Percentiles rank a stretch among this genome's conserved stretches.
Conservation (phyloP, 2,113 vertebrate genomes). For the Amblyopsis rosae region DNA sequence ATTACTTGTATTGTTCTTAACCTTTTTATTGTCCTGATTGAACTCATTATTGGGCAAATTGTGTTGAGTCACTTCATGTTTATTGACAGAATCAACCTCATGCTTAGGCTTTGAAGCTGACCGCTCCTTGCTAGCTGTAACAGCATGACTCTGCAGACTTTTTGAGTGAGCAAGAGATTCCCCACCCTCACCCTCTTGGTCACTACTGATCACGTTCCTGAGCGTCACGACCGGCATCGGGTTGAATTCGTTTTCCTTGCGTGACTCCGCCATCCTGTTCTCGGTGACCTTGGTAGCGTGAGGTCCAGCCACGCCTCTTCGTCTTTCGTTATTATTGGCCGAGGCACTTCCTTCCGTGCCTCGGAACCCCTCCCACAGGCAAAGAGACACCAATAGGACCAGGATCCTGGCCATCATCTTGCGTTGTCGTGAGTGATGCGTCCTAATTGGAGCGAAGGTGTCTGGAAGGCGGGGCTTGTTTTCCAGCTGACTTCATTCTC, state of each 20-base stretch:
- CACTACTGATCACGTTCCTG: conserved; percentile 65
- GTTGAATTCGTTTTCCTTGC: conserved; percentile 66
- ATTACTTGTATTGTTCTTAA: conserved; percentile 65
- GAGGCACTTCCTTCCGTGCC: conserved; percentile 17
- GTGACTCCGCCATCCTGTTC: conserved; percentile 57
- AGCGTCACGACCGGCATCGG: conserved; percentile 62
- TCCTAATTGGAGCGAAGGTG: conserved; percentile 66
- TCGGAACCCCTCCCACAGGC: conserved; percentile 61
- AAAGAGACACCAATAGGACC: conserved; percentile 68
- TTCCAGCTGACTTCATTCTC: conserved; percentile 77
- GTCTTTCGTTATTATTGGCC: conserved; percentile 59
- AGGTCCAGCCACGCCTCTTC: conserved; percentile 65
- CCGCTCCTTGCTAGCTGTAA: conserved; percentile 48
- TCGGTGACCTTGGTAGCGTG: conserved; percentile 50
- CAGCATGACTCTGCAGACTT: conserved; percentile 49
- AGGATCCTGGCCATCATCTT: conserved; percentile 72
- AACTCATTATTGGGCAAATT: conserved; percentile 32
- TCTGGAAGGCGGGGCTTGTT: conserved; percentile 68
- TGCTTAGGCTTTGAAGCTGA: conserved; percentile 65
- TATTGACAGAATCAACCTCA: conserved; percentile 55
- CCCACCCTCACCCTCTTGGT: conserved; percentile 47
- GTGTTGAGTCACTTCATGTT: conserved; percentile 40
- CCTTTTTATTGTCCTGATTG: conserved; percentile 53
- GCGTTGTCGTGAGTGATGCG: conserved; percentile 46
- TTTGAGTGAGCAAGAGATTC: conserved; percentile 51